Evolutionary conservation across 2,888 invertebrate genomes (phyloP), one percentile per base, ranked within the genome.

Genomic region (Caenorhabditis plicata): DNA sequence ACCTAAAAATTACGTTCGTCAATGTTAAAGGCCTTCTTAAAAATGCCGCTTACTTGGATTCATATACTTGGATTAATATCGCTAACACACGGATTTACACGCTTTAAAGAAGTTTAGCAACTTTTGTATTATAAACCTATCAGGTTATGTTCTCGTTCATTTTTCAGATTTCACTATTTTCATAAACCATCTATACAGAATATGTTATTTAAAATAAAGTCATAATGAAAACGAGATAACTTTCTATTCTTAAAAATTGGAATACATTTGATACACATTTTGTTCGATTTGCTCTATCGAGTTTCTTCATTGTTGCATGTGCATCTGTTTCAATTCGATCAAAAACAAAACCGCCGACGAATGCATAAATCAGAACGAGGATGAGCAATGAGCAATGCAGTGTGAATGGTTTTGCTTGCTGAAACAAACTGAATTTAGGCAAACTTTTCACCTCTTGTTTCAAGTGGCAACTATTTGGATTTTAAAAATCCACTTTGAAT

Each of bases 351-450:
- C 78, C 78, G 19, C 78, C 78, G 20, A 68, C 53, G 47, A 77
- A 75, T 7, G 78, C 74, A 43, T 79, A 78, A 27, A 47, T 50
- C 22, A 78, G 62, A 3, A 78, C 74, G 31, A 77, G 58, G 23
- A 73, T 49, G 13, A 78, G 57, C 3, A 78, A 55, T 4, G 74
- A 73, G 50, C 69, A 74, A 50, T 78, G 77, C 19, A 78, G 58
- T 2, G 77, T 77, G 65, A 77, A 75, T 25, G 78, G 78, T 57
- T 78, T 78, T 11, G 75, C 75, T 51, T 69, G 53, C 78, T 78
- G 68, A 22, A 69, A 66, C 15, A 32, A 15, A n/a, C n/a, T n/a
- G n/a, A n/a, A n/a, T n/a, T n/a, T 36, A 9, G 17, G 17, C 8
- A 36, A 36, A 15, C 36, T n/a, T 11, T 36, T 15, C 9, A 36